These are phyloP conservation scores for Orthosia cruda DNA, from an alignment of 2,888 invertebrate genomes.

Conservation along the genomic window DNA sequence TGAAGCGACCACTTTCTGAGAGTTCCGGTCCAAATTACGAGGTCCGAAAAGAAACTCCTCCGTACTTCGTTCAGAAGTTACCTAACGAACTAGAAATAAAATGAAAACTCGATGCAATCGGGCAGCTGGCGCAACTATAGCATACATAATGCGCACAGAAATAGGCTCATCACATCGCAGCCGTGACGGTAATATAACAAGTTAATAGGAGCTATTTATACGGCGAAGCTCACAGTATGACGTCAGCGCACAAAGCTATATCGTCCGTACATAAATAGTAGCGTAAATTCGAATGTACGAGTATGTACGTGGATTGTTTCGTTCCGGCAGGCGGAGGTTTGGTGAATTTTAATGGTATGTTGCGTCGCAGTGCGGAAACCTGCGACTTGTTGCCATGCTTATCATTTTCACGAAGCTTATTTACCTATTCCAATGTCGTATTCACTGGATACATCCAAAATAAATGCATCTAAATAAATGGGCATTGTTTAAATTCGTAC, in stretches of 20 bases:
- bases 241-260: slow-evolving; percentile 75
- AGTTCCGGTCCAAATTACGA: slow-evolving; percentile 84
- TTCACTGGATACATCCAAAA: slow-evolving; percentile 22
- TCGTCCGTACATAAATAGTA: slow-evolving; percentile 62
- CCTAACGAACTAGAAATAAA: slow-evolving; percentile 81
- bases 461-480: not conserved
- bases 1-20: slow-evolving; percentile 76
- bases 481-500: slow-evolving; percentile 23
- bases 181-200: slow-evolving; percentile 65
- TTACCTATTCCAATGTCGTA: slow-evolving; percentile 24
- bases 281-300: slow-evolving; percentile 76
- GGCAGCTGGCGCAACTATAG: slow-evolving; percentile 64
- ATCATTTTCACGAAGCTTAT: slow-evolving; percentile 52
- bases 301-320: slow-evolving; percentile 80
- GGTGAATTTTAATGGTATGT: slow-evolving; percentile 86
- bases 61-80: slow-evolving; percentile 73
- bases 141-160: slow-evolving; percentile 66
- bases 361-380: slow-evolving; percentile 85
- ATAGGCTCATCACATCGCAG: slow-evolving; percentile 62
- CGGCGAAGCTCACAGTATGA: slow-evolving; percentile 69
- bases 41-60: slow-evolving; percentile 78
- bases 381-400: slow-evolving; percentile 70
- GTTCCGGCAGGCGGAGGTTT: slow-evolving; percentile 79
- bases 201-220: slow-evolving; percentile 69
- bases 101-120: slow-evolving; percentile 76